Base-by-base conservation (phyloP, 2,888 invertebrate genomes). In the Anoncus sp. region DNA sequence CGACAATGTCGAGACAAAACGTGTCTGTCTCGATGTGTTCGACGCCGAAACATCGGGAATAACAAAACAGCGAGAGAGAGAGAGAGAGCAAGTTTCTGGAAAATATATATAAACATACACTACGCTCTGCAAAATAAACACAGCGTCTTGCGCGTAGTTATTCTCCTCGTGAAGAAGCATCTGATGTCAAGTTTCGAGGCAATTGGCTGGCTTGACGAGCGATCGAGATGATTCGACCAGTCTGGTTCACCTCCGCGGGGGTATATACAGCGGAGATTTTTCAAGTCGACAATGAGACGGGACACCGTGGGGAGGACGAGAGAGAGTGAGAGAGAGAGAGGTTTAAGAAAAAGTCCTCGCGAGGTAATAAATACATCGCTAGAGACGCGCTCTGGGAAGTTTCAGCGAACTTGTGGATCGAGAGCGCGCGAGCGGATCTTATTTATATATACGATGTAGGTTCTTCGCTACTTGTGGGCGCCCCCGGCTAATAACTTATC, bases 401-500 rank as follows among this genome's bases (percentile, higher is more conserved):
- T 14, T 18, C 35, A n/a, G 49, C 69, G 69, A 60, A 4, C 51
- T 16, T 59, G 66, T n/a, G 49, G 69, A 80, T 73, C 55, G 75
- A 65, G 76, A 66, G 51, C 67, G 76, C 81, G n/a, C n/a, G n/a
- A n/a, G n/a, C n/a, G n/a, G n/a, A n/a, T 80, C 85, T 85, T 84
- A 88, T 89, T 87, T 88, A 87, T 88, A 87, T 79, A 79, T 88
- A 87, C 88, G 85, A 84, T 82, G 62, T n/a, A 67, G 60, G 43
- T 72, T 72, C 78, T 78, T 75, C 75, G 45, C 83, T n/a, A n/a
- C n/a, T n/a, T n/a, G n/a, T n/a, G n/a, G n/a, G 77, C 73, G 66
- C 81, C 72, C 82, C 79, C 83, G 85, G 87, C 89, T 89, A 89
- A 89, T 89, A 89, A 89, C 87, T 89, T 89, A 88, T 89, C 89